phyloP scores from a whole-genome alignment of 2,797 vertebrate species.

The Lagocephalus sceleratus region DNA sequence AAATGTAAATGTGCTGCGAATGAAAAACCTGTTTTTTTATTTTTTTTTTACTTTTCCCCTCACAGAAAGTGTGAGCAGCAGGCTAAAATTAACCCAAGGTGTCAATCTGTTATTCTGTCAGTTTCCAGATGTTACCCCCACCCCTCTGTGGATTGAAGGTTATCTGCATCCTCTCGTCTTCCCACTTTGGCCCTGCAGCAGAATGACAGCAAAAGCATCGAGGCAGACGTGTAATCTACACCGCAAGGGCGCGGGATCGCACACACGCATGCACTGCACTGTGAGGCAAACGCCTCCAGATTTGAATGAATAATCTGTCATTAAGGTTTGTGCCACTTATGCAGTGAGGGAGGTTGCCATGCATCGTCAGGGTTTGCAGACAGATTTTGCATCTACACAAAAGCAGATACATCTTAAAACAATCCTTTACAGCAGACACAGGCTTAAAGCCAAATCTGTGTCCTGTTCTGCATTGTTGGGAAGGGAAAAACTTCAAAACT shows the following conservation, averaged over 20 bases:
- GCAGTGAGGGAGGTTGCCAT: constrained; percentile 5
- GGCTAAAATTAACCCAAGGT: constrained; percentile 42
- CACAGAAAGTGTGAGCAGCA: constrained; percentile 24
- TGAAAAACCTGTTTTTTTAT: constrained; percentile 22
- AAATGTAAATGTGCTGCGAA: constrained; percentile 23
- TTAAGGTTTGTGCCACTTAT: background rate
- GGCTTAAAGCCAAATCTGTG: no score
- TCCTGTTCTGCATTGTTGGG: no score
- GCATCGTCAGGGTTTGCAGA: constrained; percentile 2
- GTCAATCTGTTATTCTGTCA: constrained; percentile 32
- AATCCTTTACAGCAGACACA: no score
- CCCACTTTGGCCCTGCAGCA: constrained; percentile 26
- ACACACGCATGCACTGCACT: constrained; percentile 4
- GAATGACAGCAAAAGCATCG: constrained; percentile 21
- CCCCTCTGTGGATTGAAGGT: constrained; percentile 25
- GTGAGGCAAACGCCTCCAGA: background rate
- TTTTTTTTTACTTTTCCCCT: background rate
- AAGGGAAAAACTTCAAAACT: background rate
- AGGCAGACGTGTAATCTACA: no score
- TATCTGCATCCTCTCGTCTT: constrained; percentile 43
- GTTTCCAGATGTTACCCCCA: constrained; percentile 33
- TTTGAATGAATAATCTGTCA: background rate
- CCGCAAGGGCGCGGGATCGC: background rate
- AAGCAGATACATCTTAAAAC: background rate
- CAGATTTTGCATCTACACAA: background rate